Conservation (phyloP, 2,113 vertebrate genomes). For the Microcebus murinus region DNA sequence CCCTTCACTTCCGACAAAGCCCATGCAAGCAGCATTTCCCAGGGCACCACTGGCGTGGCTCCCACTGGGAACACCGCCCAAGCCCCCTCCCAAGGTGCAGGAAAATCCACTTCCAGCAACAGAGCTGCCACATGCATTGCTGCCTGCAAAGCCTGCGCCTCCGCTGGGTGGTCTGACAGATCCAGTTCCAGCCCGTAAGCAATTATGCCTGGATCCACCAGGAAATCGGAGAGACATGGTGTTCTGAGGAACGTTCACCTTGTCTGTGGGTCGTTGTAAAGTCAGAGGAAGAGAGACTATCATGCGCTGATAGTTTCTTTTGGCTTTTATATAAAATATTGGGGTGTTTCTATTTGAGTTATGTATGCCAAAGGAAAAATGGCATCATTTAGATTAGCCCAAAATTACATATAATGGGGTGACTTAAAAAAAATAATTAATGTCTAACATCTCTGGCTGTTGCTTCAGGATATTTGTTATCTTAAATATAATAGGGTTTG, state of each 20-base stretch:
- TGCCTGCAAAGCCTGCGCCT: not conserved
- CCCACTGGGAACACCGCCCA: conserved; percentile 31
- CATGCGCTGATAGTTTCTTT: not conserved
- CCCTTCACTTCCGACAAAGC: conserved; percentile 62
- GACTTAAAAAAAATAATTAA: conserved; percentile 60
- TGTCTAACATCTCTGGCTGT: conserved; percentile 56
- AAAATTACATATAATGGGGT: conserved; percentile 75
- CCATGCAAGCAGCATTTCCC: conserved; percentile 45
- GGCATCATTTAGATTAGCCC: conserved; percentile 67
- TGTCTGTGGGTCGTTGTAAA: not conserved
- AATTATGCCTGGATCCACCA: conserved; percentile 58
- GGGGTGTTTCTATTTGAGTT: conserved; percentile 46
- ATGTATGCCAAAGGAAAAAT: conserved; percentile 48
- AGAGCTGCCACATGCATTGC: not conserved
- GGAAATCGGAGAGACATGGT: conserved; percentile 77
- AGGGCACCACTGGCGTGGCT: conserved; percentile 37
- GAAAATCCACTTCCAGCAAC: conserved; percentile 39
- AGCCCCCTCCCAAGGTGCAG: conserved; percentile 28
- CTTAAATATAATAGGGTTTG: conserved; percentile 68
- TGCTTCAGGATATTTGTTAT: conserved; percentile 76
- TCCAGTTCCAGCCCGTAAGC: conserved; percentile 42
- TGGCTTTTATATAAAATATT: conserved; percentile 71
- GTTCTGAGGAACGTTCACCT: not conserved
- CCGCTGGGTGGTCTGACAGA: conserved; percentile 47
- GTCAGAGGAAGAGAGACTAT: not conserved